Evolutionary conservation across 2,113 vertebrate genomes (phyloP), one percentile per base, ranked within the genome.

Genomic region (Montifringilla adamsi): DNA sequence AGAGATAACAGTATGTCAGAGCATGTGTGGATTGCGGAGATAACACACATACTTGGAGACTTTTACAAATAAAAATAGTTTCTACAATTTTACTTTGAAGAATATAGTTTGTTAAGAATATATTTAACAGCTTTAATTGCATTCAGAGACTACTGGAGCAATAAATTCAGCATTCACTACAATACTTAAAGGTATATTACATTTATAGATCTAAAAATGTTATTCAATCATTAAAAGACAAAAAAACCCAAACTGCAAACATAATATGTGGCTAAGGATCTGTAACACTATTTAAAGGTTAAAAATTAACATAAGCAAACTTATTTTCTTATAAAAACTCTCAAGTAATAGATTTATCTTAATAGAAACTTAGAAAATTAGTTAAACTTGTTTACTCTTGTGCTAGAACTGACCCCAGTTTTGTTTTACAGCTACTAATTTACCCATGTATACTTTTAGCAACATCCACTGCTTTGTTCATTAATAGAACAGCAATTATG

Each of bases 1-100:
- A 89, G 73, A 94, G 87, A 96, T 92, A 97, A 96, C 46, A 81
- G 59, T 84, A 68, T 87, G 95, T 88, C 77, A 90, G 93, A 94
- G 78, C 85, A 87, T 84, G 90, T 95, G 87, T 95, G 91, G 79
- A 95, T 94, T 91, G 80, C 4, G 4, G 78, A 93, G 90, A 83
- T 92, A 96, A 82, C 43, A 69, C 55, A 88, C 58, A 93, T 87
- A 70, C 84, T 96, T 92, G 85, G 59, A 79, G 92, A 87, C 86
- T 88, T 95, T 43, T 53, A 82, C 62, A 84, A 89, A 76, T 56
- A 78, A 88, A 86, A 93, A 76, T 59, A 70, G 44, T 70, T 83
- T 74, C 43, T 82, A 33, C 59, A 37, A 39, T 37, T 55, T 72
- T 55, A 27, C 28, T 73, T 89, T 59, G 46, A 84, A 69, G 62